Percentiles rank a stretch among this genome's conserved stretches.
phyloP scores from a whole-genome alignment of 2,797 vertebrate genomes.

The Tangara arthus region DNA sequence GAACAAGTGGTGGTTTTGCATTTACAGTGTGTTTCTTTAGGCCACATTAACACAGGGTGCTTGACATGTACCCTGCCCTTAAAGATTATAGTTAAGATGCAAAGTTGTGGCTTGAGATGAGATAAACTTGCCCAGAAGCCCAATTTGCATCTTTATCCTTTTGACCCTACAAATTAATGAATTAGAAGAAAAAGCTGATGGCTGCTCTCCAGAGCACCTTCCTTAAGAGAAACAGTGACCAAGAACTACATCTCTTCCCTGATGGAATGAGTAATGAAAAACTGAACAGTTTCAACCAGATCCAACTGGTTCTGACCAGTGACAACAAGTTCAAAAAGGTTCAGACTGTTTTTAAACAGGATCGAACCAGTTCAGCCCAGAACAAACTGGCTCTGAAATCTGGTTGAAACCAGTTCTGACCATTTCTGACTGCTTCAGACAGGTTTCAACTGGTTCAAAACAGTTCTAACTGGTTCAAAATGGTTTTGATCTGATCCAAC shows the following conservation, averaged over 20 bases:
- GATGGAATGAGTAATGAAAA: background rate
- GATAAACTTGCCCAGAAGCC: background rate
- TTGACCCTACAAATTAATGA: background rate
- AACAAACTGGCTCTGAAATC: background rate
- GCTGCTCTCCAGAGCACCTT: background rate
- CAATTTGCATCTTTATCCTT: background rate
- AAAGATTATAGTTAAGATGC: background rate
- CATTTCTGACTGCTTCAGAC: background rate
- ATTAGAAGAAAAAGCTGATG: background rate
- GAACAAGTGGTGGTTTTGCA: background rate
- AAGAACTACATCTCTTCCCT: background rate
- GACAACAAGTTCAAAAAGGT: accelerated
- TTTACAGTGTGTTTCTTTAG: background rate
- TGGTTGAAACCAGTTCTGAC: accelerated
- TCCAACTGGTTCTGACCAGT: accelerated
- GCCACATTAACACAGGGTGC: background rate
- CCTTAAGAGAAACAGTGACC: background rate
- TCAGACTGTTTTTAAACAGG: background rate
- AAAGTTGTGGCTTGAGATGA: background rate
- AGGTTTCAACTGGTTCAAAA: accelerated
- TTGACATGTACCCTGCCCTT: background rate
- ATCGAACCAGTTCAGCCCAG: accelerated
- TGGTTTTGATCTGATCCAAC: background rate
- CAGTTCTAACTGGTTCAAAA: background rate
- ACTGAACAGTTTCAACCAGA: accelerated